A percentile compares a stretch with the other conserved stretches of the same genome.
Conservation (phyloP, 2,113 vertebrate species). For the Pimephales promelas region DNA sequence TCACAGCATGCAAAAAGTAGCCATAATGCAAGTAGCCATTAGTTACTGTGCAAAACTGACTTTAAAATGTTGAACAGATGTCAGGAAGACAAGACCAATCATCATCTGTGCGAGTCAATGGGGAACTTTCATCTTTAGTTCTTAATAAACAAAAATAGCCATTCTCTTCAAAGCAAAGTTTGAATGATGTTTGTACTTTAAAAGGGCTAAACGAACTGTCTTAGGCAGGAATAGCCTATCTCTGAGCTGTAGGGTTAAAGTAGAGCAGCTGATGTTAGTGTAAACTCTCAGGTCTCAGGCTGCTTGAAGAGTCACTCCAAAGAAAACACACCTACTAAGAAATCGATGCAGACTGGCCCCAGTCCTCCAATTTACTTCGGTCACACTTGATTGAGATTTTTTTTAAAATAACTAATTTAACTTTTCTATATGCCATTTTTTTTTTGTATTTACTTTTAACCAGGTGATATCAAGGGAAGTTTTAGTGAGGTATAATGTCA, state of each 20-base stretch:
- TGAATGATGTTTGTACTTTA: too few relatives aligned
- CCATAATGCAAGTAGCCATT: too few relatives aligned
- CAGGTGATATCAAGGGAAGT: neutral
- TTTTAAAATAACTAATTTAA: neutral
- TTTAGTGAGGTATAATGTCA: neutral
- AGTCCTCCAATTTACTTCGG: too few relatives aligned
- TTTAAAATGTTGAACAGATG: too few relatives aligned
- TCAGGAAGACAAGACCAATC: neutral
- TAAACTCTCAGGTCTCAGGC: too few relatives aligned
- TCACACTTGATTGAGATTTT: neutral
- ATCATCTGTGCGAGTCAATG: neutral
- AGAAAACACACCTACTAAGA: neutral
- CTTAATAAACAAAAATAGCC: too few relatives aligned
- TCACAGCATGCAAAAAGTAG: too few relatives aligned
- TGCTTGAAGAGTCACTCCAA: neutral
- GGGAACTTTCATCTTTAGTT: neutral
- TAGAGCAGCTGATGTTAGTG: too few relatives aligned
- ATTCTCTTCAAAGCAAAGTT: too few relatives aligned
- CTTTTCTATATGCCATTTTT: neutral
- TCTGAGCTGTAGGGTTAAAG: neutral
- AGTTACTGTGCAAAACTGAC: too few relatives aligned
- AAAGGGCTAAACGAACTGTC: neutral
- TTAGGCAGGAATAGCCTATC: neutral
- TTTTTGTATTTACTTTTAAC: neutral
- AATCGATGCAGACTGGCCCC: neutral